Percentiles rank a stretch among this genome's conserved stretches.
Conservation (phyloP, 2,113 vertebrate species). For the Stigmatopora argus region DNA sequence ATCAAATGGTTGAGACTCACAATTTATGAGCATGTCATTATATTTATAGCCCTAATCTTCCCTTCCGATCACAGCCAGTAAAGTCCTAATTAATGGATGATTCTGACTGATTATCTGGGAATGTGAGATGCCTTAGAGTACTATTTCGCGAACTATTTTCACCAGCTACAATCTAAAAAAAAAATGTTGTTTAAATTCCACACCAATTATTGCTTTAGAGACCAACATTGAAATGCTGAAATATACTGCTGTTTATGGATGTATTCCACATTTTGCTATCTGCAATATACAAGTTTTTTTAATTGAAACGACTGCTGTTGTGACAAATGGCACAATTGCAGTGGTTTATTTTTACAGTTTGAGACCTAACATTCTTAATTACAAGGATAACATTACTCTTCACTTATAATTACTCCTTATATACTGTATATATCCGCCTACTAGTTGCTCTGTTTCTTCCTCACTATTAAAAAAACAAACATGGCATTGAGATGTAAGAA, state of each 20-base stretch:
- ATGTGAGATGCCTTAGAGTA: neutral
- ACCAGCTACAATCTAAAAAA: neutral
- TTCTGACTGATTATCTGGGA: no score
- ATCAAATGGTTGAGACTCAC: neutral
- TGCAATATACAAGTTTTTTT: neutral
- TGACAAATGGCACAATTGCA: conserved; percentile 13
- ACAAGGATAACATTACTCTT: conserved; percentile 30
- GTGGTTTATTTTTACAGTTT: conserved; percentile 25
- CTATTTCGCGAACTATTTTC: neutral
- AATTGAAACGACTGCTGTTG: neutral
- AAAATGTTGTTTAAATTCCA: neutral
- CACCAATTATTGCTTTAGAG: neutral
- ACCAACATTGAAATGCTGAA: neutral
- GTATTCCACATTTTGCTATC: neutral
- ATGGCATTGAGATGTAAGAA: conserved; percentile 30
- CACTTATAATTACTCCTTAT: conserved; percentile 45
- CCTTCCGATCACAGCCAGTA: neutral
- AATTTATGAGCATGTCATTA: neutral
- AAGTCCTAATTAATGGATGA: neutral
- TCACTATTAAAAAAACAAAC: conserved; percentile 41
- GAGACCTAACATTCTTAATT: conserved; percentile 40
- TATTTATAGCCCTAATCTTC: neutral
- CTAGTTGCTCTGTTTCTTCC: conserved; percentile 29
- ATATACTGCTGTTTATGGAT: neutral
- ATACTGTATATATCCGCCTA: conserved; percentile 11